These are phyloP conservation scores for Ciconia stormi DNA, from an alignment of 2,113 vertebrate genomes.

Conservation along the genomic window DNA sequence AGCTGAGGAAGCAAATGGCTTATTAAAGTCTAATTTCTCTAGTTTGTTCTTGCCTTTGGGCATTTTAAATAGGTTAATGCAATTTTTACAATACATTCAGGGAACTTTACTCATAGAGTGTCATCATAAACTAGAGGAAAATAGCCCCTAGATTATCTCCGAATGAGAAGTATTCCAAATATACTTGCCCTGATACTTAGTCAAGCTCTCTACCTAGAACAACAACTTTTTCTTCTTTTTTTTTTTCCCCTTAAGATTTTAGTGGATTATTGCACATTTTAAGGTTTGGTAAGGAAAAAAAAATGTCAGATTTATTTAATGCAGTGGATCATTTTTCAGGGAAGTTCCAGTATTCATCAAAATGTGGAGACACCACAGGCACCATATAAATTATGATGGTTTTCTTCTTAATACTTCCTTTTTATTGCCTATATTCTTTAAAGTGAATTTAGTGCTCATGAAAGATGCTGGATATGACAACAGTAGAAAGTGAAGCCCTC, in stretches of 20 bases:
- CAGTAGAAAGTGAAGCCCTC: neutral
- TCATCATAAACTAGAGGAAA: constrained; percentile 49
- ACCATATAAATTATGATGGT: constrained; percentile 52
- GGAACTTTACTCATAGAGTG: constrained; percentile 39
- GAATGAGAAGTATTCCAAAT: constrained; percentile 21
- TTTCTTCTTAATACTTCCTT: constrained; percentile 51
- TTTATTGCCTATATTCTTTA: constrained; percentile 59
- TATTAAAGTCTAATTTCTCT: constrained; percentile 65
- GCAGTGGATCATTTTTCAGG: constrained; percentile 34
- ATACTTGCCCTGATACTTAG: neutral
- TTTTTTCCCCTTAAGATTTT: neutral
- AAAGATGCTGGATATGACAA: constrained; percentile 3
- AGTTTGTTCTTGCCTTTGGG: constrained; percentile 60
- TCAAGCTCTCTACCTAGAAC: neutral
- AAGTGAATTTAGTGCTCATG: constrained; percentile 44
- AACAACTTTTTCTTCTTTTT: neutral
- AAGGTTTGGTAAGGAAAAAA: neutral
- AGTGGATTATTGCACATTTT: constrained; percentile 9
- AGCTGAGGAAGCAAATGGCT: constrained; percentile 52
- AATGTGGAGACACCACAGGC: constrained; percentile 28
- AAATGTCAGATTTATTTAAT: constrained; percentile 40
- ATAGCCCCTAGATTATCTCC: constrained; percentile 42
- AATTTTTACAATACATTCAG: constrained; percentile 56
- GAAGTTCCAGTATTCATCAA: constrained; percentile 42
- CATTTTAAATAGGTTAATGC: constrained; percentile 68